phyloP scores from a whole-genome alignment of 2,113 vertebrate genomes.

The Ceuthmochares aereus region DNA sequence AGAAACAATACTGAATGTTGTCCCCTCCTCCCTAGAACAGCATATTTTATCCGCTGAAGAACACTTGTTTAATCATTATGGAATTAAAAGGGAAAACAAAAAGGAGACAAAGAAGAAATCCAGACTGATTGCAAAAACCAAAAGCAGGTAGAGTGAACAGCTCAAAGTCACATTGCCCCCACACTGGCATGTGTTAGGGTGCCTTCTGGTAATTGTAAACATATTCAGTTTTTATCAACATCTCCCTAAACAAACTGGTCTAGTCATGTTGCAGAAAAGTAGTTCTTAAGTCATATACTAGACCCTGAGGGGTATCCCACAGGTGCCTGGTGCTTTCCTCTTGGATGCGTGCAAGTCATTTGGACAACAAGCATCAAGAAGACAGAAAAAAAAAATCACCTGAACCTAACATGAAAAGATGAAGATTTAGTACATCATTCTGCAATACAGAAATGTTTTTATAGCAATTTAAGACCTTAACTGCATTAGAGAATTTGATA shows the following conservation, averaged over 20 bases:
- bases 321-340: neutral
- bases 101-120: neutral
- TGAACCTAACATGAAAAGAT: neutral
- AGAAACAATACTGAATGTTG: neutral
- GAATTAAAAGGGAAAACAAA: neutral
- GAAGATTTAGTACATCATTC: neutral
- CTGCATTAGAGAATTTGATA: neutral
- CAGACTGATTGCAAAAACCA: neutral
- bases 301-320: neutral
- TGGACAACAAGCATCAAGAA: neutral
- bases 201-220: neutral
- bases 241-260: neutral
- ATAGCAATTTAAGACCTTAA: neutral
- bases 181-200: neutral
- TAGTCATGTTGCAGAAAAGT: neutral
- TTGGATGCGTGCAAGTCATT: neutral
- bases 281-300: neutral
- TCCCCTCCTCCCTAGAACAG: neutral
- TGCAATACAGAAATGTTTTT: neutral
- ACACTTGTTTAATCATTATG: neutral
- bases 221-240: neutral
- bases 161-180: fast-evolving
- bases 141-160: neutral
- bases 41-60: neutral
- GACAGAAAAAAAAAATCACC: neutral